A percentile compares a stretch with the other conserved stretches of the same genome.
These are phyloP conservation scores for Geotrupes spiniger DNA, from an alignment of 2,888 invertebrate species.

Conservation along the genomic window DNA sequence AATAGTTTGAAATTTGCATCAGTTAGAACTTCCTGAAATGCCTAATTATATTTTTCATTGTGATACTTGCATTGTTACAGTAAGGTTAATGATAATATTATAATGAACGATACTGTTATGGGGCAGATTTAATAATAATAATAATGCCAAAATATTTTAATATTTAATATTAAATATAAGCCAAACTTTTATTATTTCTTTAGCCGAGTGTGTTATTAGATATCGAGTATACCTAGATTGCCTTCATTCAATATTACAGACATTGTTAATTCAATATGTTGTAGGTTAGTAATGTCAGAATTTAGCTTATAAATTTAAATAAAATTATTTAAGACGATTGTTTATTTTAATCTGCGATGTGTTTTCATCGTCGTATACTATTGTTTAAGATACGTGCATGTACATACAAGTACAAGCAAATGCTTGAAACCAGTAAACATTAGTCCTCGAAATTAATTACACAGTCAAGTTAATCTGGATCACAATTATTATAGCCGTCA, in stretches of 20 bases:
- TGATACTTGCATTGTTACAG: slow-evolving; percentile 19
- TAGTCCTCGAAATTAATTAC: too few species aligned
- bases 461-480: too few species aligned
- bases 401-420: too few species aligned
- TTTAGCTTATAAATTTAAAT: slow-evolving; percentile 35
- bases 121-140: slow-evolving; percentile 15
- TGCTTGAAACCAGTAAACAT: too few species aligned
- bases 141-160: slow-evolving; percentile 30
- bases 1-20: slow-evolving; percentile 9
- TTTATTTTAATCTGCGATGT: neutral
- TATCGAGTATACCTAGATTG: slow-evolving; percentile 35
- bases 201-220: slow-evolving; percentile 17
- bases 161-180: slow-evolving; percentile 24
- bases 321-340: slow-evolving; percentile 15
- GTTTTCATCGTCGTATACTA: too few species aligned
- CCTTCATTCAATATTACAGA: slow-evolving; percentile 38
- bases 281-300: slow-evolving; percentile 27
- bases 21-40: slow-evolving; percentile 18
- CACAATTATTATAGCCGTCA: too few species aligned
- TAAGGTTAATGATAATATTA: slow-evolving; percentile 6
- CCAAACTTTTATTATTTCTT: slow-evolving; percentile 22
- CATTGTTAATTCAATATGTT: slow-evolving; percentile 24
- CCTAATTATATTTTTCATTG: slow-evolving; percentile 17
- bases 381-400: too few species aligned
- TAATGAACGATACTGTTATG: slow-evolving; percentile 16